Evolutionary conservation across 2,888 invertebrate genomes (phyloP), one percentile per base, ranked within the genome.

Genomic region (Epinotia demarniana): DNA sequence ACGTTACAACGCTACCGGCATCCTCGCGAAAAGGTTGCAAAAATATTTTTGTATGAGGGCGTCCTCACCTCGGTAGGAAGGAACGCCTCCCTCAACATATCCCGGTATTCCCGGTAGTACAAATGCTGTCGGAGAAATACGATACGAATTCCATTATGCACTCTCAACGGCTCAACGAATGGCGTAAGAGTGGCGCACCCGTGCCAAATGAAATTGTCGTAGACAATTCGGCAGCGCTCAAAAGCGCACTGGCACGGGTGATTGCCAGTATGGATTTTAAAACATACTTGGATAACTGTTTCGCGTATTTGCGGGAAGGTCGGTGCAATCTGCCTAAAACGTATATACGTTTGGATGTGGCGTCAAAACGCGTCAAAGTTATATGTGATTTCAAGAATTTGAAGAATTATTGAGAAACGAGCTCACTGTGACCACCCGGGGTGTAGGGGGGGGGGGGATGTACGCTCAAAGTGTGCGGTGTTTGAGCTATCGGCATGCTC

Each of bases 81-180:
- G 23, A 23, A 2, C 23, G 23, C 2, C 23, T 2, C 23, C 23
- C 23, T 23, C 23, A 2, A 23, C 23, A 23, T 23, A 23, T 23
- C 23, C 23, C 23, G 23, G 23, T 23, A 23, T 1, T 23, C 1
- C 23, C 1, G 2, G 2, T 23, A 2, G 1, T 23, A n/a, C n/a
- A n/a, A n/a, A n/a, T n/a, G n/a, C n/a, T n/a, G n/a, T n/a, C 53
- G 0, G 71, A 71, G 13, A 70, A 61, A 12, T 61, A 61, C 39
- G 62, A 63, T 9, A 13, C 62, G 0, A 71, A 63, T 5, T 61
- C 19, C 4, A 18, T 71, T 5, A 18, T 9, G 0, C 62, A 63
- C 19, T 72, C n/a, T n/a, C n/a, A n/a, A n/a, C n/a, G 72, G 63
- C 13, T 72, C 1, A 33, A 43, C 4, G 72, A 72, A 27, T 72